phyloP scores from a whole-genome alignment of 2,113 vertebrate species.

The Rhynchopsitta pachyrhyncha region DNA sequence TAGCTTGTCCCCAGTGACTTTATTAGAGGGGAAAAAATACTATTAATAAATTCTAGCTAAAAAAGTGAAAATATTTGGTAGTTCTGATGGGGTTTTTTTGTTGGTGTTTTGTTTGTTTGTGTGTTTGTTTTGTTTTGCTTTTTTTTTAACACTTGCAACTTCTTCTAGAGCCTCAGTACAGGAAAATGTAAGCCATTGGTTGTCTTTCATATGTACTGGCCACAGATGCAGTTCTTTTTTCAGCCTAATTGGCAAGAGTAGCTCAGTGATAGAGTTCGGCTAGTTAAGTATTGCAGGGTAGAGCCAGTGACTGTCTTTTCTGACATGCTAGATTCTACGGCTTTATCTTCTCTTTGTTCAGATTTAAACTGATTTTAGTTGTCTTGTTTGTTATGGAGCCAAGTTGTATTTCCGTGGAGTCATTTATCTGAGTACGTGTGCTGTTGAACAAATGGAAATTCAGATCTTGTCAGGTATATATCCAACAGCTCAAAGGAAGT shows the following conservation, averaged over 20 bases:
- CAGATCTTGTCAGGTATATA: neutral
- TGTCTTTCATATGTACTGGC: neutral
- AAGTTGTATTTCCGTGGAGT: neutral
- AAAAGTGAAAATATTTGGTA: neutral
- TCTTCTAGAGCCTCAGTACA: neutral
- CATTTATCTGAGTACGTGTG: neutral
- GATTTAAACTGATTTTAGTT: neutral
- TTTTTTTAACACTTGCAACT: neutral
- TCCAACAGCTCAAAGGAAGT: neutral
- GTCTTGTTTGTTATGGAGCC: neutral
- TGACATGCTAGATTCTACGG: neutral
- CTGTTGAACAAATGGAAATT: neutral
- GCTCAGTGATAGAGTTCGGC: neutral
- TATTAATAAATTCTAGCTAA: neutral
- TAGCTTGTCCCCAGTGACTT: neutral
- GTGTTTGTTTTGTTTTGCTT: neutral
- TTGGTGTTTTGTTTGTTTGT: neutral
- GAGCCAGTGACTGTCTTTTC: neutral
- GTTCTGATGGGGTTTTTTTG: neutral
- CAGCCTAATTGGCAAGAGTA: neutral
- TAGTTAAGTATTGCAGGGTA: neutral
- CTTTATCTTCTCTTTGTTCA: neutral
- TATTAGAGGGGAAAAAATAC: neutral
- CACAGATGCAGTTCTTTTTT: neutral
- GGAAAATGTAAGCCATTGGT: neutral